phyloP scores from a whole-genome alignment of 1,140 invertebrate species.

The Cydia amplana region DNA sequence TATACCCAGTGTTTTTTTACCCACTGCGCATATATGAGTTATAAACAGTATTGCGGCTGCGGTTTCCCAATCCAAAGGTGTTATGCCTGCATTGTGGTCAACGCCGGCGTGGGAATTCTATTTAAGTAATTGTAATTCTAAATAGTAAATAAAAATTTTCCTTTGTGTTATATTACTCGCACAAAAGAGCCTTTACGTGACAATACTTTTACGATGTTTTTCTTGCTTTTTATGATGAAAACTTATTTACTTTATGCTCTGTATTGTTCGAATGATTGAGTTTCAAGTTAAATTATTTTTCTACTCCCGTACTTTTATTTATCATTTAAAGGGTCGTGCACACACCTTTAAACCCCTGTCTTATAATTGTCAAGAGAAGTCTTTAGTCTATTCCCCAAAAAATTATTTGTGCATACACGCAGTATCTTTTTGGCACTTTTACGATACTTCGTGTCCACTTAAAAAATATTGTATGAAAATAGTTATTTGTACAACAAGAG shows the following conservation, averaged over 20 bases:
- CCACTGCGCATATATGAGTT: neutral
- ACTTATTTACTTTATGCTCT: neutral
- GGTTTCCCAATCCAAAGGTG: neutral
- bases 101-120: slow-evolving; percentile 7
- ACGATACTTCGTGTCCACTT: too few relatives aligned
- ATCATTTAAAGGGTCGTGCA: too few relatives aligned
- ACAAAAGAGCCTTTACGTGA: neutral
- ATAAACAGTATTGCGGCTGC: slow-evolving; percentile 4
- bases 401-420: too few relatives aligned
- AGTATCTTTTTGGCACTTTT: too few relatives aligned
- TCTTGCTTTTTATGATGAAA: neutral
- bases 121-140: neutral
- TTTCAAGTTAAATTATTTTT: neutral
- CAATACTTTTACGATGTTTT: neutral
- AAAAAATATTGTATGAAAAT: too few relatives aligned
- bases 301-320: too few relatives aligned
- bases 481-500: too few relatives aligned
- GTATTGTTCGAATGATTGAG: neutral
- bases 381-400: too few relatives aligned
- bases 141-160: neutral
- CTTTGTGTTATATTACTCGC: neutral
- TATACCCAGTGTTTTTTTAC: too few relatives aligned
- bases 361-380: too few relatives aligned
- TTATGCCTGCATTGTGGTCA: slow-evolving; percentile 18
- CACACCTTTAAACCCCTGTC: too few relatives aligned